Base-by-base conservation (phyloP, 2,888 invertebrate genomes). In the Drosophila tripunctata region DNA sequence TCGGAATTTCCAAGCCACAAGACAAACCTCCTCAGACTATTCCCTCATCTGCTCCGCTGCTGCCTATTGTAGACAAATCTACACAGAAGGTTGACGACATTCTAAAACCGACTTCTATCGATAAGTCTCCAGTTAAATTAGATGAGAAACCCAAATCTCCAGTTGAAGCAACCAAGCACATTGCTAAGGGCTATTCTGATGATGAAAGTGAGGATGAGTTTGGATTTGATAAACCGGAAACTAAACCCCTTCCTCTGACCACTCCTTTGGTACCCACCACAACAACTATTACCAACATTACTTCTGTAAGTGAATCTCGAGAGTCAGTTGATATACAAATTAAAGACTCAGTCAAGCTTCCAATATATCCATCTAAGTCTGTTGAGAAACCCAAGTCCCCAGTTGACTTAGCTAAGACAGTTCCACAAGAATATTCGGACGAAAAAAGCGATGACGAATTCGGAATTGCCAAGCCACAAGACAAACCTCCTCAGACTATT, bases 371-470 rank as follows among this genome's bases (percentile, higher is more conserved):
- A 4, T 4, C 4, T 4, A 21, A 21, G 4, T 21, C 21, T 21
- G 21, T 21, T 21, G 21, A 21, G 3, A 21, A 21, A 21, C 21
- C 21, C 21, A 21, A 21, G 4, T 21, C 21, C 21, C 21, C 21
- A n/a, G 17, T 14, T 15, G 47, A 47, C 10, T 7, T 33, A 14
- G 19, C n/a, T 4, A 47, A 47, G 17, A 10, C 47, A 12, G n/a
- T 19, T 10, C 27, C 24, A 7, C 30, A 4, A 31, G 31, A 15
- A 35, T 44, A 44, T 33, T 55, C 43, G 3, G 43, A 43, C 6
- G 44, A 33, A 27, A 44, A 55, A 24, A 43, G 33, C 8, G 43
- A 55, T 22, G 44, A 55, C 10, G 54, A 55, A 43, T 17, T 24
- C 12, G 54, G 21, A 10, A 35, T 35, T 10, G 51, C 19, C n/a